A percentile compares a stretch with the other conserved stretches of the same genome.
These are phyloP conservation scores for Glaucopsyche alexis DNA, from an alignment of 2,888 invertebrate species.

Conservation along the genomic window DNA sequence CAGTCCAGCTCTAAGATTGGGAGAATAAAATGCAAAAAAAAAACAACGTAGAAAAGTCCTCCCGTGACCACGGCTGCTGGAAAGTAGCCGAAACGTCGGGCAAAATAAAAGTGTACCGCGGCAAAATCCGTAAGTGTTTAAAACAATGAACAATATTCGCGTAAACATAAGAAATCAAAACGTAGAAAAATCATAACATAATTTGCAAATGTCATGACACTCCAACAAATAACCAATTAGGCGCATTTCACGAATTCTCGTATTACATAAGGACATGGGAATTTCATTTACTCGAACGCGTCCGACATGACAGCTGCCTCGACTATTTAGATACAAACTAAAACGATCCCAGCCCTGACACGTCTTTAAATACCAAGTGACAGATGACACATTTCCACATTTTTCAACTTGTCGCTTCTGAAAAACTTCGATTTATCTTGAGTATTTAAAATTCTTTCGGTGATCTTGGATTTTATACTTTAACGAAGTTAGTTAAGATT, in stretches of 20 bases:
- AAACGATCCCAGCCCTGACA: conserved; percentile 51
- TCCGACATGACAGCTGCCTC: conserved; percentile 62
- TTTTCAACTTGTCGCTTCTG: conserved; percentile 78
- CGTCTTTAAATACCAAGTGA: conserved; percentile 75
- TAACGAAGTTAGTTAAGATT: background rate
- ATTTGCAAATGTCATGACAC: conserved; percentile 9
- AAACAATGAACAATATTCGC: too few relatives aligned
- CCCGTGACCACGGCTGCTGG: too few relatives aligned
- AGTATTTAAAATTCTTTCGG: conserved; percentile 43
- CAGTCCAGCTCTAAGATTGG: too few relatives aligned
- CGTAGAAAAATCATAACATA: background rate
- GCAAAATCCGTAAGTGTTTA: too few relatives aligned
- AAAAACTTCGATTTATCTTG: conserved; percentile 61
- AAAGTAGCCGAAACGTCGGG: too few relatives aligned
- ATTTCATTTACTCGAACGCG: conserved; percentile 63
- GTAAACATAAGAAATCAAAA: too few relatives aligned
- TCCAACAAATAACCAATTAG: conserved; percentile 25
- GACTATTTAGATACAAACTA: conserved; percentile 68
- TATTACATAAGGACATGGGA: conserved; percentile 49
- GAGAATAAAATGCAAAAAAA: too few relatives aligned
- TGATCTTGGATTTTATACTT: background rate
- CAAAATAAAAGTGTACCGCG: too few relatives aligned
- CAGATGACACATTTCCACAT: conserved; percentile 80
- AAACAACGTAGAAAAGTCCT: too few relatives aligned
- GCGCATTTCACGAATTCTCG: conserved; percentile 25